Percentiles rank a stretch among this genome's conserved stretches.
Evolutionary conservation across 2,797 vertebrate species (phyloP).

Genomic region (Pterois miles): DNA sequence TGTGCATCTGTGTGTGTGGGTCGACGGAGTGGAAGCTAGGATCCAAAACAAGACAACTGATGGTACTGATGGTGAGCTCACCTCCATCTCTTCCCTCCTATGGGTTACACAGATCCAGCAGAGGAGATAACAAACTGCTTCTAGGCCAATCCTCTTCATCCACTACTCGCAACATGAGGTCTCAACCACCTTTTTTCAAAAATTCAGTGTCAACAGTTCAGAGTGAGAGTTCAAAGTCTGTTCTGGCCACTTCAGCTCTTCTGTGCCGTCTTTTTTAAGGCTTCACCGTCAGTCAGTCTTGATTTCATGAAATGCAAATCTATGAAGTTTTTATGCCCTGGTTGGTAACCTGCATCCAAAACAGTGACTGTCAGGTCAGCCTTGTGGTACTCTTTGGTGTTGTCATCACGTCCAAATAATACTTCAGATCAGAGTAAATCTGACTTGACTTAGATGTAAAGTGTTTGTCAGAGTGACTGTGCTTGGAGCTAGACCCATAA

Average conservation of each 20-base stretch:
- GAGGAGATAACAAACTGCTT: constrained; percentile 7
- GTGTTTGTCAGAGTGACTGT: not conserved
- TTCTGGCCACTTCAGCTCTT: not conserved
- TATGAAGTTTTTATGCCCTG: not conserved
- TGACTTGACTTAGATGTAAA: not conserved
- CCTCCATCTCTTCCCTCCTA: not conserved
- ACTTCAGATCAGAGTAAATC: not conserved
- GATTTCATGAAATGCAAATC: not conserved
- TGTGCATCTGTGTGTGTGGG: constrained; percentile 11
- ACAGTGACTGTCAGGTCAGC: not conserved
- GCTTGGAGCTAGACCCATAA: not conserved
- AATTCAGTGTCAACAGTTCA: not conserved
- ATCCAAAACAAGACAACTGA: constrained; percentile 18
- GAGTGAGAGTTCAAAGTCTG: constrained; percentile 3
- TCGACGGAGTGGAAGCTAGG: not conserved
- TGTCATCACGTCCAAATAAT: not conserved
- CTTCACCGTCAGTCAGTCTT: not conserved
- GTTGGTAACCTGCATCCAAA: not conserved
- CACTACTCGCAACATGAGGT: not conserved
- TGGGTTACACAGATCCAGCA: not conserved
- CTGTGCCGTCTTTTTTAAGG: not conserved
- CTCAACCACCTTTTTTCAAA: not conserved
- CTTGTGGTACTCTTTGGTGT: not conserved
- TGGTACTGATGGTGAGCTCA: not conserved
- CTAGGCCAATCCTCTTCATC: not conserved